phyloP scores from a whole-genome alignment of 2,888 invertebrate species.

The Drosophila melanosoma region DNA sequence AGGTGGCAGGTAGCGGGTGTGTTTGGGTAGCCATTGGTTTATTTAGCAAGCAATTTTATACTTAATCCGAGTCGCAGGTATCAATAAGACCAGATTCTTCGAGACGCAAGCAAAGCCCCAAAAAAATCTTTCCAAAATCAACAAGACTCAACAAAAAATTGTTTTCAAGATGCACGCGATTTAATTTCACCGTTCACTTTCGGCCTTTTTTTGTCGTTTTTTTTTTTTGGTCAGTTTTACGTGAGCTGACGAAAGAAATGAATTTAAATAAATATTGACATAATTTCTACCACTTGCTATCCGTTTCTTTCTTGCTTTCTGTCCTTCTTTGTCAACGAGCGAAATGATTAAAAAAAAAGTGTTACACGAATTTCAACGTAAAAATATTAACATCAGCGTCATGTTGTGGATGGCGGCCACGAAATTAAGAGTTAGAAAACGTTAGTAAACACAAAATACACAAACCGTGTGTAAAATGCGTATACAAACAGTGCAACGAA shows the following conservation, averaged over 20 bases:
- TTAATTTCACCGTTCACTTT: conserved; percentile 71
- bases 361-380: conserved; percentile 49
- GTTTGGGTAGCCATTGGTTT: not conserved
- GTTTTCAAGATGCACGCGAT: conserved; percentile 65
- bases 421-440: conserved; percentile 6
- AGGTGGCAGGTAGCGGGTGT: not conserved
- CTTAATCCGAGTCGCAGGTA: conserved; percentile 32
- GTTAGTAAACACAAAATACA: conserved; percentile 12
- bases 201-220: conserved; percentile 24
- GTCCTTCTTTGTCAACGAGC: conserved; percentile 19
- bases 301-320: conserved; percentile 9
- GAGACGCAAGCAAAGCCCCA: not conserved
- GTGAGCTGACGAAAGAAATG: conserved; percentile 69
- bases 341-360: conserved; percentile 17
- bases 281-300: conserved; percentile 64
- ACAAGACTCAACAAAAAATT: conserved; percentile 47
- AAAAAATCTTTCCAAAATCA: conserved; percentile 64
- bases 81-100: conserved; percentile 31
- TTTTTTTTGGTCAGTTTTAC: conserved; percentile 40
- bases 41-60: conserved; percentile 13
- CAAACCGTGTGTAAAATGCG: conserved; percentile 20
- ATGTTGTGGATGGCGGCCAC: conserved; percentile 20
- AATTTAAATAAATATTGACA: conserved; percentile 80
- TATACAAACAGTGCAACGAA: conserved; percentile 49
- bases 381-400: conserved; percentile 64